phyloP scores from a whole-genome alignment of 2,888 invertebrate genomes.

The Rhagonycha lutea region DNA sequence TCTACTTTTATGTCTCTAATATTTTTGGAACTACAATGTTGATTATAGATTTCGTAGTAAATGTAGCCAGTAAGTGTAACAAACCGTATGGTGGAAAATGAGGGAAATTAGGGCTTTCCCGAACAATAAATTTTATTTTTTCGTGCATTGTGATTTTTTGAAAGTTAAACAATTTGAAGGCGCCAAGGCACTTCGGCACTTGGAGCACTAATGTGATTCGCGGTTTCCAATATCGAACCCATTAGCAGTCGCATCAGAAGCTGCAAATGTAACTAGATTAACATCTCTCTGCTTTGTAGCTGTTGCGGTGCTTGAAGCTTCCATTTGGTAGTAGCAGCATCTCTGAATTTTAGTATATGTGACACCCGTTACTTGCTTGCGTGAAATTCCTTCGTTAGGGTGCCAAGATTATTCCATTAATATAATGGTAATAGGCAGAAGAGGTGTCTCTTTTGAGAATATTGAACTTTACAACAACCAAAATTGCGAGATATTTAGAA shows the following conservation, averaged over 20 bases:
- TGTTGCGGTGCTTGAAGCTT: slow-evolving; percentile 21
- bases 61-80: not conserved
- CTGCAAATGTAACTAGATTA: slow-evolving; percentile 47
- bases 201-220: slow-evolving; percentile 53
- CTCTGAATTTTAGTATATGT: slow-evolving; percentile 26
- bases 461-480: slow-evolving; percentile 3
- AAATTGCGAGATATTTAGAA: slow-evolving; percentile 1
- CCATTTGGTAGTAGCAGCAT: slow-evolving; percentile 21
- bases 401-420: slow-evolving; percentile 42
- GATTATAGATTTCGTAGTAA: slow-evolving; percentile 2
- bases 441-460: slow-evolving; percentile 3
- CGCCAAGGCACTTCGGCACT: slow-evolving; percentile 46
- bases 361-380: slow-evolving; percentile 24
- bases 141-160: slow-evolving; percentile 13
- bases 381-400: slow-evolving; percentile 25
- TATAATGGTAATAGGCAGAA: slow-evolving; percentile 31
- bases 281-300: slow-evolving; percentile 44
- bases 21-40: slow-evolving; percentile 4
- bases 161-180: slow-evolving; percentile 17
- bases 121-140: not conserved
- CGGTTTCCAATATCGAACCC: slow-evolving; percentile 48
- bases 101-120: not conserved
- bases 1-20: slow-evolving; percentile 9
- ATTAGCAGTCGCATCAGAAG: slow-evolving; percentile 49
- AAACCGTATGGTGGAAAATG: not conserved